Base-by-base conservation (phyloP, 2,113 vertebrate species). In the Gambusia holbrooki region DNA sequence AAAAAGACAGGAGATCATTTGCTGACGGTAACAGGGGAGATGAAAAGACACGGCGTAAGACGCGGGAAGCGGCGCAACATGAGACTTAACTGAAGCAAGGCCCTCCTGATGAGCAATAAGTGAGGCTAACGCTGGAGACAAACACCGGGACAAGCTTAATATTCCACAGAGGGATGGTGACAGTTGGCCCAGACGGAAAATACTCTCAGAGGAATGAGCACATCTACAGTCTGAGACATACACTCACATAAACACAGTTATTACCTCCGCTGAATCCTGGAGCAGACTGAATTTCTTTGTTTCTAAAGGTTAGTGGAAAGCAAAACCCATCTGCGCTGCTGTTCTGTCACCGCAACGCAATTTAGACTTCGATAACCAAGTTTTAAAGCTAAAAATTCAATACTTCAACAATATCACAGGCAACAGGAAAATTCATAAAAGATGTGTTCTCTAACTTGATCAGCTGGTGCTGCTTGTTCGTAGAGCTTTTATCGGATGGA, bases 291-390 rank as follows among this genome's bases (percentile, higher is more conserved):
- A 42, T 66, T 60, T 77, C 68, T 86, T 64, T 86, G 32, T 77
- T 77, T 84, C 74, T 86, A 78, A 73, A 81, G 77, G 69, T 79
- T 71, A 78, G 48, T 79, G 65, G 75, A 82, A 80, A 86, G 74
- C 65, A 85, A 77, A 74, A 70, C 32, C 27, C 10, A 28, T 67
- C 28, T 29, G 32, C 58, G 71, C 63, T 22, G 78, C 64, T 63
- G n/a, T 66, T 74, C 60, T 66, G 81, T 80, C 74, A 37, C 71
- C 2, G 40, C 51, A 3, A 32, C 2, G 8, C 72, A 62, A 48
- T 81, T 74, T 40, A 33, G 69, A 62, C 58, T 78, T 58, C 64
- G 60, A 82, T 74, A 84, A 83, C 67, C 1, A 17, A 10, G 76
- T 81, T 87, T 84, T 63, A 71, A 45, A 77, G 77, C 80, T 60